Evolutionary conservation across 2,888 invertebrate species (phyloP), one percentile per base, ranked within the genome.

Genomic region (Auanema freiburgensis): DNA sequence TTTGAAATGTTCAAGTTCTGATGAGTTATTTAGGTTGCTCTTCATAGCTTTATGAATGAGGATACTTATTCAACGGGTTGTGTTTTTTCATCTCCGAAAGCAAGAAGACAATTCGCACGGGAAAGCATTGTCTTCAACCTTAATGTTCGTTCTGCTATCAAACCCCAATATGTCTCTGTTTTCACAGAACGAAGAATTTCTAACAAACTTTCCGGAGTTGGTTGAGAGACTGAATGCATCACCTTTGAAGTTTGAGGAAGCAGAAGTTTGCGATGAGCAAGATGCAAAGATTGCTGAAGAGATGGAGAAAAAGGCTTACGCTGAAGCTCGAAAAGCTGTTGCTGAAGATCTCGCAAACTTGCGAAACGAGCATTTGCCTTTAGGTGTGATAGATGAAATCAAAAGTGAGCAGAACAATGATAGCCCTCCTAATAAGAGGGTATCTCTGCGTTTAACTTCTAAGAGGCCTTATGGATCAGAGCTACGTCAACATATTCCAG

Each of bases 51-150:
- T 43, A 84, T 92, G 92, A 87, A 95, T 77, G 97, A 98, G 85
- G 92, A 91, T 80, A 92, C 92, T 77, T 93, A 94, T 1, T 97
- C 97, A 0, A 87, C 95, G 75, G 97, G 98, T 14, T 93, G 59
- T 11, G 43, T 67, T n/a, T 18, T 93, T 71, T 91, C 75, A 50
- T 50, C 66, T 11, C 68, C 74, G 24, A 59, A 63, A 21, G 72
- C 67, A 84, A 86, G 86, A 80, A 76, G 84, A 67, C 83, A 84
- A 66, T 74, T 86, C 14, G 87, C 87, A 80, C 74, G 79, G 42
- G 84, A 85, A 65, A 96, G 96, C 69, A 70, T 69, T 79, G 90
- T 91, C 84, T 94, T 90, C 84, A 98, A 98, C 86, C 87, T 98
- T 57, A 91, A 59, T 57, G 76, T 77, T n/a, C 51, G 69, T 51